Base-by-base conservation (phyloP, 2,797 vertebrate genomes). In the Danio tinwini region DNA sequence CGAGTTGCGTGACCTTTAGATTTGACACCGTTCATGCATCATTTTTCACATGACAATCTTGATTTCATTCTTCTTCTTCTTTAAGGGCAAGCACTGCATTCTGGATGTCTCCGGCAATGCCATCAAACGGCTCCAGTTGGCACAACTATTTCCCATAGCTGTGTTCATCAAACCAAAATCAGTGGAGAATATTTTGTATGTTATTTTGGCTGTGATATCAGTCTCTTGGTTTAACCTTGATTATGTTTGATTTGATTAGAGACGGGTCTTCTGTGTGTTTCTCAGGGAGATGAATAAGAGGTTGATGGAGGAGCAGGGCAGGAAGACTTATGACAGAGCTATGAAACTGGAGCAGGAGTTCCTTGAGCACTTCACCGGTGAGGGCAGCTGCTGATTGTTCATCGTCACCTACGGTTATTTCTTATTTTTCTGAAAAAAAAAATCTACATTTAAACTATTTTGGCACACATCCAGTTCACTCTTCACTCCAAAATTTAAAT, bases 21-120 rank as follows among this genome's bases (percentile, higher is more conserved):
- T 62, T 42, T 62, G 29, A 21, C 14, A 45, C 16, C 4, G 2
- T 29, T 29, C 29, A 16, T 44, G 44, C 9, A 56, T 5, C 7
- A 16, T 62, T 74, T 59, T 45, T 55, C 19, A 9, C 29, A 13
- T 58, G 47, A 50, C 29, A 8, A 8, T 47, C 39, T 16, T 29
- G n/a, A 4, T 16, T 14, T 40, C 49, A 52, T 76, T 13, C 4
- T 12, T 29, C 11, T 12, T 62, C 12, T 37, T 83, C 9, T 88
- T 88, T 83, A 90, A 99, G 98, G 96, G 97, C 50, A 98, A 99
- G 88, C 98, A 99, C 78, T 99, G 98, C 88, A 99, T 99, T 86
- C 95, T 99, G 78, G 98, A 99, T 86, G 98, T 99, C 82, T 99
- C 98, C 47, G 98, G 97, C 87, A 99, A 99, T 76, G 97, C 97